These are phyloP conservation scores for Pithys albifrons DNA, from an alignment of 2,113 vertebrate species.

Conservation along the genomic window DNA sequence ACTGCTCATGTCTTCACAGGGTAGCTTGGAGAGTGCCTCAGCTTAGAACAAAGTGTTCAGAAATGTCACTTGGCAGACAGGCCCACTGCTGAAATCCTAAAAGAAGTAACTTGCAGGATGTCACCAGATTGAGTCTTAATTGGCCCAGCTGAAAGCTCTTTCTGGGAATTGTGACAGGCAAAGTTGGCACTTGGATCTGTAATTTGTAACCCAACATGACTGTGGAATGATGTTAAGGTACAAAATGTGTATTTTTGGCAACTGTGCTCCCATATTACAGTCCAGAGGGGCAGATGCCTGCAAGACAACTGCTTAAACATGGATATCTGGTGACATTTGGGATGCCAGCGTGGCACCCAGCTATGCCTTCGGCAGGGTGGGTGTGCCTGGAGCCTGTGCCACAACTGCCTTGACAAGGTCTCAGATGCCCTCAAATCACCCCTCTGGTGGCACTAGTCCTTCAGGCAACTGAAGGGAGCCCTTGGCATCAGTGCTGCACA, in stretches of 20 bases:
- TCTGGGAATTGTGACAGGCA: neutral
- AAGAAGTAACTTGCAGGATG: neutral
- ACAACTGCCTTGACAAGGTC: neutral
- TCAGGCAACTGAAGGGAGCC: neutral
- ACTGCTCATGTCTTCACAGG: constrained; percentile 3
- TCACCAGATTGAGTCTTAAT: neutral
- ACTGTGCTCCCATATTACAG: neutral
- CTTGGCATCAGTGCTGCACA: accelerated
- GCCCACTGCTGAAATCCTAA: neutral
- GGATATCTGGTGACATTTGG: neutral
- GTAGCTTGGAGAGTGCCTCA: constrained; percentile 33
- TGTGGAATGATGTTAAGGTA: neutral
- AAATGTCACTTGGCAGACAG: neutral
- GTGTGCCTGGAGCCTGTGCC: neutral
- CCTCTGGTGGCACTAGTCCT: neutral
- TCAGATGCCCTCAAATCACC: neutral
- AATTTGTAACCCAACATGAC: neutral
- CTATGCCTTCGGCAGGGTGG: accelerated
- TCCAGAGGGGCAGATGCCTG: accelerated
- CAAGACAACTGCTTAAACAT: neutral
- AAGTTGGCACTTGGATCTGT: neutral
- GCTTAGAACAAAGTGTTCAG: neutral
- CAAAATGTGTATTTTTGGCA: neutral
- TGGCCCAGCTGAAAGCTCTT: neutral
- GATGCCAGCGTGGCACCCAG: neutral